Conservation (phyloP, 2,888 invertebrate genomes). For the Hybos culiciformis region DNA sequence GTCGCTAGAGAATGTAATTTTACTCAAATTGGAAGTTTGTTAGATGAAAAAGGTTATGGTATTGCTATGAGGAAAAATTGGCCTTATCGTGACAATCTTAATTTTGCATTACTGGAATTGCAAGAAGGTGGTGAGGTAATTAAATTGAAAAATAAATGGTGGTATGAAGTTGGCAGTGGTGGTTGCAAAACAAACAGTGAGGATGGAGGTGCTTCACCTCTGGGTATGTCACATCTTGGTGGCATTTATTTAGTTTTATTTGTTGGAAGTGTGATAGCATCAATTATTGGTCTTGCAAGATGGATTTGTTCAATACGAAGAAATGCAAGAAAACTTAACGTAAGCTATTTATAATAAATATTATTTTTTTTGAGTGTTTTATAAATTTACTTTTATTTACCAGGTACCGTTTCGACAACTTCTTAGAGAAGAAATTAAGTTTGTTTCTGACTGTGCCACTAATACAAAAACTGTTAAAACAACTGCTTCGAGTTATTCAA, state of each 20-base stretch:
- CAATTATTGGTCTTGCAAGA: constrained; percentile 28
- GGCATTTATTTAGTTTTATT: constrained; percentile 49
- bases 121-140: constrained; percentile 73
- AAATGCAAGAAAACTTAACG: constrained; percentile 1
- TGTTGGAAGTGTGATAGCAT: constrained; percentile 36
- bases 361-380: not conserved
- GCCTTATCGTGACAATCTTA: constrained; percentile 57
- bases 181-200: not conserved
- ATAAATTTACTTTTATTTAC: constrained; percentile 15
- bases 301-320: constrained; percentile 20
- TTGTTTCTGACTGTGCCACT: constrained; percentile 55
- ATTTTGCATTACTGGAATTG: constrained; percentile 65
- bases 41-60: constrained; percentile 62
- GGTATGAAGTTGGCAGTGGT: constrained; percentile 70
- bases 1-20: constrained; percentile 51
- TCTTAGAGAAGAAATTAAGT: constrained; percentile 53
- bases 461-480: constrained; percentile 50
- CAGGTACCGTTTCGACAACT: constrained; percentile 56
- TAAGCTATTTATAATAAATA: not conserved
- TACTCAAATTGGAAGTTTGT: constrained; percentile 43
- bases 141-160: constrained; percentile 75
- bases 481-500: not conserved
- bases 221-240: constrained; percentile 51
- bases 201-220: constrained; percentile 32
- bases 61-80: constrained; percentile 52